Percentiles rank a stretch among this genome's conserved stretches.
phyloP scores from a whole-genome alignment of 1,140 invertebrate species.

The Caerostris darwini region DNA sequence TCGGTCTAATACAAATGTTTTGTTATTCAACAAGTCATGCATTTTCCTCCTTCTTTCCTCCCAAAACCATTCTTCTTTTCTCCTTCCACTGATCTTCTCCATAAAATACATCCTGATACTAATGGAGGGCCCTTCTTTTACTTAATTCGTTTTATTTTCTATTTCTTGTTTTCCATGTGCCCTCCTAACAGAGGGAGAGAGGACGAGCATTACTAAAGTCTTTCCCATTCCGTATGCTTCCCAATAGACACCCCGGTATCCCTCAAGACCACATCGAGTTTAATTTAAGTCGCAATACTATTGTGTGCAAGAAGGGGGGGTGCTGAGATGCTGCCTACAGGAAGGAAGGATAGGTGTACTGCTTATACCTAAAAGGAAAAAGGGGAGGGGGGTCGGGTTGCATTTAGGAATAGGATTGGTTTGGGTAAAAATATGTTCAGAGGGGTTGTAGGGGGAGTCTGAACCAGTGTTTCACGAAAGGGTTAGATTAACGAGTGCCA shows the following conservation, averaged over 20 bases:
- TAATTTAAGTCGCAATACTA: constrained; percentile 72
- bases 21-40: constrained; percentile 77
- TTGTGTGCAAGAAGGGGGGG: background rate
- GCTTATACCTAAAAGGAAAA: constrained; percentile 41
- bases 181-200: constrained; percentile 7
- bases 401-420: constrained; percentile 11
- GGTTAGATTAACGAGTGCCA: constrained; percentile 61
- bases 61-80: constrained; percentile 43
- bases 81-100: constrained; percentile 48
- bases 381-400: background rate
- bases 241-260: constrained; percentile 49
- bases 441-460: background rate
- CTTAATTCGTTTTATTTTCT: constrained; percentile 73
- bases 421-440: background rate
- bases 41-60: constrained; percentile 55
- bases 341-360: background rate
- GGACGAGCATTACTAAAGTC: constrained; percentile 39
- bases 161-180: constrained; percentile 1
- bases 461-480: background rate
- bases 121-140: constrained; percentile 73
- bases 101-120: constrained; percentile 71
- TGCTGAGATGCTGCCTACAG: too few relatives aligned
- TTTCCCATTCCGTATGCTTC: constrained; percentile 69
- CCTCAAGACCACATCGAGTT: constrained; percentile 65
- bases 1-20: constrained; percentile 60